These are phyloP conservation scores for Ispidina lecontei DNA, from an alignment of 2,797 vertebrate genomes.

Conservation along the genomic window DNA sequence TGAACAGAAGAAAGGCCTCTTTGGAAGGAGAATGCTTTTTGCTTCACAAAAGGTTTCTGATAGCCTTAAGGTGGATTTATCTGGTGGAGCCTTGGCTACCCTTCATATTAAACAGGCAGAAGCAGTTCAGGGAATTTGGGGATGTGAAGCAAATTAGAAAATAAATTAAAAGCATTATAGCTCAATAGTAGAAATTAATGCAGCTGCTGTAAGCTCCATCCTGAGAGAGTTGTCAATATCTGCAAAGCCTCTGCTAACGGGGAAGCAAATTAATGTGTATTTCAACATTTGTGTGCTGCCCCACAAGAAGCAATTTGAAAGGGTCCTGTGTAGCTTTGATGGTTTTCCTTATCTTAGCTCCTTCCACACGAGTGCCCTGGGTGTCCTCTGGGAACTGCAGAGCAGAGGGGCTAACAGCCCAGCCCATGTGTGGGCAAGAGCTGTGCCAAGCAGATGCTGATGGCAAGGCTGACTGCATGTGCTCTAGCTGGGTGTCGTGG, in stretches of 20 bases:
- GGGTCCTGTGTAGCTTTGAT: slow-evolving; percentile 44
- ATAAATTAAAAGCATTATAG: slow-evolving; percentile 76
- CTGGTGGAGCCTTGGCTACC: slow-evolving; percentile 68
- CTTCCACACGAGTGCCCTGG: slow-evolving; percentile 27
- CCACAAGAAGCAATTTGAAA: slow-evolving; percentile 49
- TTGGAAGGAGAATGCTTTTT: slow-evolving; percentile 65
- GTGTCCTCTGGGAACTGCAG: not conserved
- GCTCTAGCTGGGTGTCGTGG: too few relatives aligned
- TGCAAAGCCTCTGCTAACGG: slow-evolving; percentile 53
- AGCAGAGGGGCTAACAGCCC: not conserved
- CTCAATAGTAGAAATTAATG: slow-evolving; percentile 73
- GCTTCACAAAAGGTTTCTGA: slow-evolving; percentile 73
- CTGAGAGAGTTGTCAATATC: slow-evolving; percentile 74
- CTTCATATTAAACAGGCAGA: slow-evolving; percentile 69
- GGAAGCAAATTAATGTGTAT: slow-evolving; percentile 60
- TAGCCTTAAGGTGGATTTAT: slow-evolving; percentile 77
- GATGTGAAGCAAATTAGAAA: slow-evolving; percentile 74
- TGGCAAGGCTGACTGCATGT: not conserved
- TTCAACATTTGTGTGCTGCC: slow-evolving; percentile 47
- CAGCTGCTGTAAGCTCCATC: slow-evolving; percentile 62
- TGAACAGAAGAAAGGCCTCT: slow-evolving; percentile 73
- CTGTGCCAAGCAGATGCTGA: not conserved
- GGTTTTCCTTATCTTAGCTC: slow-evolving; percentile 58
- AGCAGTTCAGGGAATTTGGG: slow-evolving; percentile 71
- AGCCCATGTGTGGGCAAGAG: not conserved